phyloP scores from a whole-genome alignment of 2,113 vertebrate genomes.

The Peucedramus taeniatus region DNA sequence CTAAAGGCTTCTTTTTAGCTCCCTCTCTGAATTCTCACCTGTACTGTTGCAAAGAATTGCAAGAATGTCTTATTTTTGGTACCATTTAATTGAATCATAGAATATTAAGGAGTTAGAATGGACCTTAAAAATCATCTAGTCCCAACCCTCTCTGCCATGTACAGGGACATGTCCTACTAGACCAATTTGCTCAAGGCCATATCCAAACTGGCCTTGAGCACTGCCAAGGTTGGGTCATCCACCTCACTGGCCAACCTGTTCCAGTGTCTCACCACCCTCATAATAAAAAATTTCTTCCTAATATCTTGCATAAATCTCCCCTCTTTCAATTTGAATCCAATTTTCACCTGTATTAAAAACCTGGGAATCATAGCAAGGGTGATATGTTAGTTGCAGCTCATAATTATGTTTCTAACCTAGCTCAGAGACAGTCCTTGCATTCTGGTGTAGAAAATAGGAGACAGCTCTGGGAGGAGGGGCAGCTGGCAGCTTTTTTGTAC shows the following conservation, averaged over 20 bases:
- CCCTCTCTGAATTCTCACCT: not conserved
- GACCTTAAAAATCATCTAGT: not conserved
- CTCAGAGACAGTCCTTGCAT: not conserved
- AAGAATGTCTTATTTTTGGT: not conserved
- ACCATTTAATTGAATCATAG: not conserved
- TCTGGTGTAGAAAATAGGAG: not conserved
- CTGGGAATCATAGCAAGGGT: not conserved
- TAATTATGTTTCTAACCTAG: not conserved
- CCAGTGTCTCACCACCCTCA: not conserved
- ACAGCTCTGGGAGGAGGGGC: not conserved
- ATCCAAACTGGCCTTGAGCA: not conserved
- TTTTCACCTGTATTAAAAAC: not conserved
- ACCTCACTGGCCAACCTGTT: not conserved
- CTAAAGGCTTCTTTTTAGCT: not conserved
- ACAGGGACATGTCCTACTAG: not conserved
- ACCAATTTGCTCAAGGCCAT: not conserved
- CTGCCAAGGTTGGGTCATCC: not conserved
- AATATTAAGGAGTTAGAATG: not conserved
- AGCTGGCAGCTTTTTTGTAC: not conserved
- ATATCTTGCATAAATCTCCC: not conserved
- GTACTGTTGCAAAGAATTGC: not conserved
- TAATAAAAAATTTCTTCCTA: not conserved
- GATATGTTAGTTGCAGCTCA: not conserved
- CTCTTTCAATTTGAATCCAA: not conserved
- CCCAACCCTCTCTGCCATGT: not conserved